Base-by-base conservation (phyloP, 2,113 vertebrate species). In the Chloropsis cyanopogon region DNA sequence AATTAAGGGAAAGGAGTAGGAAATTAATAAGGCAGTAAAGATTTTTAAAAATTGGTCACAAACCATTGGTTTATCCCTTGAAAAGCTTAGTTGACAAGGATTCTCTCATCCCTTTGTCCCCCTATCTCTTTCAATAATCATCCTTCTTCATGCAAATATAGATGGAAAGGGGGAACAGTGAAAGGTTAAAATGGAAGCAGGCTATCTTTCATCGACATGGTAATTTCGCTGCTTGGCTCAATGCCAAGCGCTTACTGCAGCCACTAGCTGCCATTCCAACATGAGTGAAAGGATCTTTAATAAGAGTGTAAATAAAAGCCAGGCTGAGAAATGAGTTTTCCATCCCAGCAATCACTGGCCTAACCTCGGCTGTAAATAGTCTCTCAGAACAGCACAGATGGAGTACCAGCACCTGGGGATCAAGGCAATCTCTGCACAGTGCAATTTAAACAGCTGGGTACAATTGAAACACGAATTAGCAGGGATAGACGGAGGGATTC, bases 281-380 rank as follows among this genome's bases (percentile, higher is more conserved):
- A 59, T 95, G 96, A 98, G 93, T 97, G 95, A 98, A 98, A 97
- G 97, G 92, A 97, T 97, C 95, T 97, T 97, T 98, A 97, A 97
- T 98, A 97, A 97, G 97, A 97, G 94, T 96, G 96, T 97, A 97
- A 98, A 98, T 97, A 98, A 98, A 98, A 97, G 96, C 97, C 95
- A 95, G 96, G 92, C 96, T 95, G 97, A 97, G 97, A 98, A 98
- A 98, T 97, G 97, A 98, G 97, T 97, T 98, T 98, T 98, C 97
- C 97, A 96, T 95, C 95, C 97, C 96, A 97, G 98, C 98, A 97
- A 96, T 98, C 97, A 94, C 96, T 82, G 83, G 95, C 92, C 96
- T 96, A 95, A 95, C 96, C 97, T 95, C 93, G 64, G 96, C 95
- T 94, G 97, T 97, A 97, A 98, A 97, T 96, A 97, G 96, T 92